Evolutionary conservation across 1,140 invertebrate genomes (phyloP).

Genomic region (Platyscapa corneri): DNA sequence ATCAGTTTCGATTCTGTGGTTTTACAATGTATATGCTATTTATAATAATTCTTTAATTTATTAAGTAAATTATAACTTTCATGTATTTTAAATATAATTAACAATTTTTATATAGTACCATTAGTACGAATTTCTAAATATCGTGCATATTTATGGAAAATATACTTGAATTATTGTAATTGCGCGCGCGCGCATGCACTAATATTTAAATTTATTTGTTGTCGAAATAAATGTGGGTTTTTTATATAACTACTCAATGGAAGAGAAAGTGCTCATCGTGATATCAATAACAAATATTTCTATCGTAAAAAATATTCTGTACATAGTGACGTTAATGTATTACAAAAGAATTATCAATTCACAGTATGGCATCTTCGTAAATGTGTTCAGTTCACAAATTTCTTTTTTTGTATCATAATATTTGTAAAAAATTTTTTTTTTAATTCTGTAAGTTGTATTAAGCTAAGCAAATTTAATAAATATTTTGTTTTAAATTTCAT

Average conservation of each 20-base stretch:
- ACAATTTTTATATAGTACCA: too few relatives aligned
- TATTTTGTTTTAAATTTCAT: too few relatives aligned
- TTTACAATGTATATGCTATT: background rate
- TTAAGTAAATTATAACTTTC: background rate
- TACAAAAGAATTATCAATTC: background rate
- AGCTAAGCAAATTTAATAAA: too few relatives aligned
- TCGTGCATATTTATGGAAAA: too few relatives aligned
- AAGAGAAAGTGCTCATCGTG: background rate
- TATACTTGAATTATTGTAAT: too few relatives aligned
- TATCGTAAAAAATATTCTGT: constrained; percentile 2
- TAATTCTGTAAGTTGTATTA: too few relatives aligned
- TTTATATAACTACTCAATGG: background rate
- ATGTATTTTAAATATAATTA: too few relatives aligned
- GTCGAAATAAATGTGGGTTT: background rate
- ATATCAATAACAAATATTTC: background rate
- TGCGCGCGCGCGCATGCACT: too few relatives aligned
- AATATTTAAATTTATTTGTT: background rate
- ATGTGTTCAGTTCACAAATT: too few relatives aligned
- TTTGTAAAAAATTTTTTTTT: too few relatives aligned
- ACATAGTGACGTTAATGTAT: background rate
- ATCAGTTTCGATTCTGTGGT: background rate
- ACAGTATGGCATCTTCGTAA: background rate
- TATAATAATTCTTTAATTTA: background rate
- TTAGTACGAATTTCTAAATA: too few relatives aligned
- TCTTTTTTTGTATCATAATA: too few relatives aligned